Percentiles rank a stretch among this genome's conserved stretches.
Conservation (phyloP, 2,113 vertebrate genomes). For the Arizona elegans region DNA sequence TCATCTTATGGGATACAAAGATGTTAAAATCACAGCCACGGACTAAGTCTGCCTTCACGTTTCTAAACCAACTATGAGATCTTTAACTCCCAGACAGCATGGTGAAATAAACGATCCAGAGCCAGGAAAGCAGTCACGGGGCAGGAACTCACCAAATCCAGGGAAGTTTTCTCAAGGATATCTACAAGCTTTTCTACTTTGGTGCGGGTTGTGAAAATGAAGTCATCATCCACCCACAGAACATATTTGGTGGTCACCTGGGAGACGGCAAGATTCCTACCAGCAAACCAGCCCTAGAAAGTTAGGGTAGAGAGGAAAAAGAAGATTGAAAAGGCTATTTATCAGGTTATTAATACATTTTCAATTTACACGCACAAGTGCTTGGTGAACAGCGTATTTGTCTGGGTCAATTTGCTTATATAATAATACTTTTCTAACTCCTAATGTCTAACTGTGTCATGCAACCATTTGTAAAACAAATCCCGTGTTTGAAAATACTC, state of each 20-base stretch:
- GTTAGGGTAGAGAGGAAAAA: not conserved
- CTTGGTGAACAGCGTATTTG: no score
- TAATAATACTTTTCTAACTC: no score
- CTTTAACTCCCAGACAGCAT: not conserved
- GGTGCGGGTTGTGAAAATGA: slow-evolving; percentile 82
- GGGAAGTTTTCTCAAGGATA: slow-evolving; percentile 80
- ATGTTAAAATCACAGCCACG: not conserved
- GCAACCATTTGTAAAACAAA: no score
- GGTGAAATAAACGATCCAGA: not conserved
- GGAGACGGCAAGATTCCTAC: slow-evolving; percentile 86
- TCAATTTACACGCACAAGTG: no score
- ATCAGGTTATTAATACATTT: no score
- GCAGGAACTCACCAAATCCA: slow-evolving; percentile 80
- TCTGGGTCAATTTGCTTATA: no score
- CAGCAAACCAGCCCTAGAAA: slow-evolving; percentile 88
- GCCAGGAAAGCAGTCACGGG: not conserved
- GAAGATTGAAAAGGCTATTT: not conserved
- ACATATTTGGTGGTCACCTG: slow-evolving; percentile 90
- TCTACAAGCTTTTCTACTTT: slow-evolving; percentile 86
- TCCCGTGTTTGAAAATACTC: no score
- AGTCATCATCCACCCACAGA: slow-evolving; percentile 92
- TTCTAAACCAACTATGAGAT: not conserved
- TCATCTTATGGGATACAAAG: not conserved
- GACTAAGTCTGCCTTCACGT: not conserved
- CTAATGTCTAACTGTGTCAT: no score